phyloP scores from a whole-genome alignment of 1,140 invertebrate genomes.

The Aphidius ervi region DNA sequence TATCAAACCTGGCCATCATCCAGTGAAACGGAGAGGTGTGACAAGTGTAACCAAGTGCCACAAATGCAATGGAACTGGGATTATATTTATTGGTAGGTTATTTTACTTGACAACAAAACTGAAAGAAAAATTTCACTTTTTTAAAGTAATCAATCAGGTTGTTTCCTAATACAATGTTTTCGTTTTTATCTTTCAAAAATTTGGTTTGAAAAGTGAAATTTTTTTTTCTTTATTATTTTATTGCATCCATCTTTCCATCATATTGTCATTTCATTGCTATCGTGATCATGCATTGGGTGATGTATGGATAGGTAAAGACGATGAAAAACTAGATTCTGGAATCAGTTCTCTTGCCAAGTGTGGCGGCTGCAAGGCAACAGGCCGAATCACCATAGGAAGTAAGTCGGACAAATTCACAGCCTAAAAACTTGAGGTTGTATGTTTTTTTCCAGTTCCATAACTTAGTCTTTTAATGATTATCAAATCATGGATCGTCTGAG shows the following conservation, averaged over 20 bases:
- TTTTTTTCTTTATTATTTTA: constrained; percentile 24
- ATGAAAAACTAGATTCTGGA: constrained; percentile 50
- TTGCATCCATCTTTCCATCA: constrained; percentile 33
- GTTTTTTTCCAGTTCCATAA: no score
- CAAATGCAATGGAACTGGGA: constrained; percentile 81
- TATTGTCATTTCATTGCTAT: constrained; percentile 46
- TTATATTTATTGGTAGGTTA: constrained; percentile 69
- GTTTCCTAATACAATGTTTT: not conserved
- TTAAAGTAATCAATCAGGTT: not conserved
- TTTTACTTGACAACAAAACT: not conserved
- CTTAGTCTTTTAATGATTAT: no score
- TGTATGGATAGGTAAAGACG: constrained; percentile 50
- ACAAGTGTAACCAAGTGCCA: constrained; percentile 80
- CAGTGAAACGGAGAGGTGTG: constrained; percentile 75
- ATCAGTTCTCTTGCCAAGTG: constrained; percentile 50
- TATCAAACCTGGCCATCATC: constrained; percentile 67
- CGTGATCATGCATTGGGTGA: constrained; percentile 49
- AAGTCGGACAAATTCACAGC: constrained; percentile 43
- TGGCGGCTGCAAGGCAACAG: constrained; percentile 48
- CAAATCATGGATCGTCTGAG: no score
- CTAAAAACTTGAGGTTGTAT: constrained; percentile 31
- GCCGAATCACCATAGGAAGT: constrained; percentile 51
- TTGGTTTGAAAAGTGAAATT: constrained; percentile 18
- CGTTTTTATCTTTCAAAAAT: not conserved
- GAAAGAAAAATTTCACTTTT: constrained; percentile 25